Evolutionary conservation across 2,797 vertebrate genomes (phyloP).

Genomic region (Coracias cyanogaster): DNA sequence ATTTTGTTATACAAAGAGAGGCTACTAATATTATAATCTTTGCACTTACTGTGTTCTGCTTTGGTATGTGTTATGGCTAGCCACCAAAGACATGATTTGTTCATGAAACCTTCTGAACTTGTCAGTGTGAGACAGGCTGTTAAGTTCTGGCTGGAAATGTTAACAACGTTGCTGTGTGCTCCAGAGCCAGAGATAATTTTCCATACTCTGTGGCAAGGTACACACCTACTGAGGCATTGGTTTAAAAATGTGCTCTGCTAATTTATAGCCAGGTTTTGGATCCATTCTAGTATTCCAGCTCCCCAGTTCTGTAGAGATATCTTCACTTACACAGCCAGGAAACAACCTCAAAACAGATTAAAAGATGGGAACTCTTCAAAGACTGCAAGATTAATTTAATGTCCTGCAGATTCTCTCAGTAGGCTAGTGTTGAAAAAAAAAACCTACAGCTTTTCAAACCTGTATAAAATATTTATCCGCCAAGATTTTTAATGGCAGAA

Average conservation of each 20-base stretch:
- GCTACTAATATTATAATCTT: not conserved
- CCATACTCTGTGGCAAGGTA: not conserved
- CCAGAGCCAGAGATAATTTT: conserved; percentile 14
- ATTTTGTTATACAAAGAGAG: not conserved
- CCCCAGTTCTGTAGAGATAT: not conserved
- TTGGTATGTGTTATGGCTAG: not conserved
- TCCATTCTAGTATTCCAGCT: not conserved
- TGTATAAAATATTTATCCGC: conserved; percentile 59
- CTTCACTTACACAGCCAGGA: not conserved
- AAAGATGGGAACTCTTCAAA: conserved; percentile 41
- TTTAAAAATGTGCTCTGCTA: conserved; percentile 17
- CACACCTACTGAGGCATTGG: not conserved
- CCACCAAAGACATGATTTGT: not conserved
- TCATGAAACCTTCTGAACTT: conserved; percentile 28
- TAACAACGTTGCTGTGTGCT: not conserved
- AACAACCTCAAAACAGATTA: conserved; percentile 3
- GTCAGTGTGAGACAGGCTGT: not conserved
- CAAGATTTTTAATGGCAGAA: conserved; percentile 55
- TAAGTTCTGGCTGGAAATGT: conserved; percentile 22
- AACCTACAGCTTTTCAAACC: not conserved
- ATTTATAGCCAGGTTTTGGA: not conserved
- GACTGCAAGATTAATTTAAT: conserved; percentile 38
- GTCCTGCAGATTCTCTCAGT: conserved; percentile 44
- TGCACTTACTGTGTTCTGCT: not conserved
- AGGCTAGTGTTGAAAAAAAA: not conserved